These are phyloP conservation scores for Magallana ariakensis DNA, from an alignment of 1,140 invertebrate genomes.

Conservation along the genomic window DNA sequence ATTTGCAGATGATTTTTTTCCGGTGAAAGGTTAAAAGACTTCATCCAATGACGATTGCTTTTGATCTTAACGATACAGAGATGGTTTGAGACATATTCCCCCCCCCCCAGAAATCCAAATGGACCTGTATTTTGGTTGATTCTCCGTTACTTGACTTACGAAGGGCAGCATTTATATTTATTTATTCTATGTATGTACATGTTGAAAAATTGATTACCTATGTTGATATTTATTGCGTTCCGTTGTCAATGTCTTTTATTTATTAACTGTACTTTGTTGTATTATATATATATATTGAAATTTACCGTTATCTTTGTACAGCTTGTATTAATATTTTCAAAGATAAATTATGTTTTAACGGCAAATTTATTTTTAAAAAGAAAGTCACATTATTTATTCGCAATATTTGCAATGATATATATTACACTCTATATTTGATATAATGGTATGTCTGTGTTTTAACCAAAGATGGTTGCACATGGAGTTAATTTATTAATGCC, in stretches of 20 bases:
- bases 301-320: background rate
- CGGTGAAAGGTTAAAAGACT: background rate
- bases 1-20: background rate
- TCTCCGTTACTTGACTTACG: slow-evolving; percentile 1
- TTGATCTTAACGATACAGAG: background rate
- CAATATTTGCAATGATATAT: slow-evolving; percentile 12
- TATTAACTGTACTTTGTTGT: slow-evolving; percentile 25
- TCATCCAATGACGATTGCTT: slow-evolving; percentile 22
- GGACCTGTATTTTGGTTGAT: background rate
- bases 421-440: background rate
- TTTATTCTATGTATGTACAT: slow-evolving; percentile 30
- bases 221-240: slow-evolving; percentile 12
- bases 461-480: background rate
- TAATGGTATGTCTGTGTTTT: slow-evolving; percentile 13
- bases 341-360: background rate
- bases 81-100: background rate
- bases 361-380: background rate
- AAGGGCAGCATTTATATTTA: slow-evolving; percentile 33
- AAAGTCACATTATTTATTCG: slow-evolving; percentile 24
- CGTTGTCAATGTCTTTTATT: slow-evolving; percentile 7
- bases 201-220: background rate
- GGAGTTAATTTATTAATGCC: slow-evolving; percentile 2
- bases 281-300: background rate
- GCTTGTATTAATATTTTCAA: background rate
- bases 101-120: slow-evolving; percentile 24